Percentiles rank a stretch among this genome's conserved stretches.
Conservation (phyloP, 2,797 vertebrate genomes). For the Zenarchopterus dispar region DNA sequence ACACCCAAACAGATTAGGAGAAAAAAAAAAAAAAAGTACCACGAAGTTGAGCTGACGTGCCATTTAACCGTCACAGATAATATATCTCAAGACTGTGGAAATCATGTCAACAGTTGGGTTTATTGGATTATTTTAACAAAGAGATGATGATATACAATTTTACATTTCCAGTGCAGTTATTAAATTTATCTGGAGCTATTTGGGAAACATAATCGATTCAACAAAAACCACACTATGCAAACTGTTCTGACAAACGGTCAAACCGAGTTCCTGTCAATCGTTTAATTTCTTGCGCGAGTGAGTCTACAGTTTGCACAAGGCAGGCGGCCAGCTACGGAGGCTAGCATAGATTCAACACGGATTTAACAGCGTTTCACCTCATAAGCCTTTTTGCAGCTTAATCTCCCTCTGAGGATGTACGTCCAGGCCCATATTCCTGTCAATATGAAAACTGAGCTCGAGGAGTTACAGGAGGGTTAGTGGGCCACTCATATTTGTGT, state of each 20-base stretch:
- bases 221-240: conserved; percentile 25
- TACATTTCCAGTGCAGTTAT: conserved; percentile 10
- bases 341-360: conserved; percentile 72
- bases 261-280: conserved; percentile 59
- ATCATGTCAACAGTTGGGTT: background rate
- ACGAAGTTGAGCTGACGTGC: conserved; percentile 45
- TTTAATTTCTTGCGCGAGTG: conserved; percentile 68
- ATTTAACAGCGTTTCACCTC: conserved; percentile 75
- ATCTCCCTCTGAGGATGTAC: conserved; percentile 67
- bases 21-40: no score
- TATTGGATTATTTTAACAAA: conserved; percentile 25
- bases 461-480: conserved; percentile 53
- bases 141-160: background rate
- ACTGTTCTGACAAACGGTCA: conserved; percentile 49
- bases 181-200: conserved; percentile 23
- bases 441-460: conserved; percentile 46
- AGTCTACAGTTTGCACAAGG: conserved; percentile 53
- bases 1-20: background rate
- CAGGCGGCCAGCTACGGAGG: conserved; percentile 64
- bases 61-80: conserved; percentile 19
- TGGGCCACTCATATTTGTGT: conserved; percentile 48
- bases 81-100: background rate
- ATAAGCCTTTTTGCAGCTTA: conserved; percentile 71
- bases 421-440: conserved; percentile 65
- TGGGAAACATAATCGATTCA: conserved; percentile 26